phyloP scores from a whole-genome alignment of 2,888 invertebrate species.

The Junonia oenone region DNA sequence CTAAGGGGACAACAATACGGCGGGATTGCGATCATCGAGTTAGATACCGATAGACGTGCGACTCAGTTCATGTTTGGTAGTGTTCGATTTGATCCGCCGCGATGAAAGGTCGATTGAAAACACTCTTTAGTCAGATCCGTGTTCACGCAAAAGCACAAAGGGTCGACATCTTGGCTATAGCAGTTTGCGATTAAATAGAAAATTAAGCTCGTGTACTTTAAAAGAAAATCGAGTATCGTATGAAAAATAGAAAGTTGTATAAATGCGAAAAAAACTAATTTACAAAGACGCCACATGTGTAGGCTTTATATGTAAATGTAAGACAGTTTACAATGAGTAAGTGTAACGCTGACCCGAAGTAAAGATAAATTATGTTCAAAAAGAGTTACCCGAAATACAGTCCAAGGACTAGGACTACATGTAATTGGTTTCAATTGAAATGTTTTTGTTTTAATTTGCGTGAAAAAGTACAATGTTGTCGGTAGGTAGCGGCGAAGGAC shows the following conservation, averaged over 20 bases:
- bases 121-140: conserved; percentile 33
- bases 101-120: conserved; percentile 18
- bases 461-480: conserved; percentile 35
- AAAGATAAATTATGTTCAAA: conserved; percentile 41
- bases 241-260: conserved; percentile 50
- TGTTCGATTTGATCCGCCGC: conserved; percentile 24
- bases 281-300: conserved; percentile 67
- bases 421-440: conserved; percentile 8
- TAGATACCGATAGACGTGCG: conserved; percentile 28
- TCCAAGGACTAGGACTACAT: conserved; percentile 52
- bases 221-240: conserved; percentile 52
- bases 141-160: conserved; percentile 54
- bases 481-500: conserved; percentile 55
- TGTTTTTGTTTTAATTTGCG: conserved; percentile 5
- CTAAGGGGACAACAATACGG: conserved; percentile 54
- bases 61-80: conserved; percentile 24
- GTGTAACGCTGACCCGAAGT: conserved; percentile 49
- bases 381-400: conserved; percentile 61
- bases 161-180: conserved; percentile 48
- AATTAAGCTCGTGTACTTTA: conserved; percentile 59
- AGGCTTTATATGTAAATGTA: conserved; percentile 50
- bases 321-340: conserved; percentile 47
- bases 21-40: conserved; percentile 78
- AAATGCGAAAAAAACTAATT: conserved; percentile 54
- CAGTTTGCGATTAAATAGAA: conserved; percentile 59